Conservation (phyloP, 2,797 vertebrate genomes). For the Linurgus olivaceus region DNA sequence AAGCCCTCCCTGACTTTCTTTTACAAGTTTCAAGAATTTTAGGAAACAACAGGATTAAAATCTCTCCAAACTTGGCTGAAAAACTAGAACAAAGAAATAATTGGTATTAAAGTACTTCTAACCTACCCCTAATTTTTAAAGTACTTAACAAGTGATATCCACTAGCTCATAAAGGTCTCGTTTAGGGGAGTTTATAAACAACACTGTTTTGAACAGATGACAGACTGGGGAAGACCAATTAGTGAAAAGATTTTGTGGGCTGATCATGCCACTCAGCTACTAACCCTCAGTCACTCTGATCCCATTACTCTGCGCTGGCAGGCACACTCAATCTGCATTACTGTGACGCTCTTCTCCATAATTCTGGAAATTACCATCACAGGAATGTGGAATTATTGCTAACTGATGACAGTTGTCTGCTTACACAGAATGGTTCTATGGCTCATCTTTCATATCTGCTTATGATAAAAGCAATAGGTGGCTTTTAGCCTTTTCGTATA, state of each 20-base stretch:
- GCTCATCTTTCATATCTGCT: neutral
- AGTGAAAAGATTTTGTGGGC: neutral
- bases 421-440: neutral
- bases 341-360: neutral
- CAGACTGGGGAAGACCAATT: neutral
- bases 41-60: neutral
- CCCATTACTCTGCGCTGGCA: neutral
- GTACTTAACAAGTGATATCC: neutral
- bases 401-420: neutral
- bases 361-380: neutral
- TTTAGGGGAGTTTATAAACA: neutral
- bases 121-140: neutral
- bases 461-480: neutral
- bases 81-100: neutral
- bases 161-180: neutral
- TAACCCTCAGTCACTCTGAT: neutral
- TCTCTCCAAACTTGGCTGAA: neutral
- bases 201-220: neutral
- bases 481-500: neutral
- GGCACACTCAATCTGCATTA: neutral
- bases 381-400: constrained; percentile 2
- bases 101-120: neutral
- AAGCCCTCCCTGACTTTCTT: neutral
- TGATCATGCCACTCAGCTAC: neutral
- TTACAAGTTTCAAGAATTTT: neutral